phyloP scores from a whole-genome alignment of 2,888 invertebrate species.

The Spicauda simplicius region DNA sequence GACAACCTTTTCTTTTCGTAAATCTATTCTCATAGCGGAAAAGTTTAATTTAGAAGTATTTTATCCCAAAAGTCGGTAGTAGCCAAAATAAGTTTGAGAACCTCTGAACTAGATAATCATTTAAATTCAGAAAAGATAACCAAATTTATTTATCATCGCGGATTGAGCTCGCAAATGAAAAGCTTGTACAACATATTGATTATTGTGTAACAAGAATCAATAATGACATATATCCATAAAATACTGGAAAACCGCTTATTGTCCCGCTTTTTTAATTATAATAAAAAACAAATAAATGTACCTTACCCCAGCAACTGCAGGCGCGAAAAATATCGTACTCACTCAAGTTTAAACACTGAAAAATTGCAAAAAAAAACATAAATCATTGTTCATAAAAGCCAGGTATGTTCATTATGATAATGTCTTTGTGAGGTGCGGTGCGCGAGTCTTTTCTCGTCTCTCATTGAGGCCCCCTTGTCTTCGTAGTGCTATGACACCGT shows the following conservation, averaged over 20 bases:
- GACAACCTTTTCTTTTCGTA: too few species aligned
- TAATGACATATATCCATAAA: too few species aligned
- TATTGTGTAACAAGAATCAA: too few species aligned
- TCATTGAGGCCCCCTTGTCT: conserved; percentile 40
- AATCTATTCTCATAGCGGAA: too few species aligned
- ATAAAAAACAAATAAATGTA: not conserved
- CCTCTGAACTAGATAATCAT: too few species aligned
- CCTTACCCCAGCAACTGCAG: not conserved
- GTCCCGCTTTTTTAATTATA: not conserved
- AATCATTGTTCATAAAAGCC: conserved; percentile 27
- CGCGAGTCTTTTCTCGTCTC: conserved; percentile 40
- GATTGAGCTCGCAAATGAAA: too few species aligned
- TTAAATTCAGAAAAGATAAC: too few species aligned
- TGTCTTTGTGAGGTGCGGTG: conserved; percentile 39
- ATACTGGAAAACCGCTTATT: not conserved
- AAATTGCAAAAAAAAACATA: conserved; percentile 33
- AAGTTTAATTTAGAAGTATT: too few species aligned
- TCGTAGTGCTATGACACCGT: conserved; percentile 59
- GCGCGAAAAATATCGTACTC: conserved; percentile 28
- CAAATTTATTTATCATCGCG: too few species aligned
- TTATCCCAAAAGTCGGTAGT: too few species aligned
- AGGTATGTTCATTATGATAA: conserved; percentile 38
- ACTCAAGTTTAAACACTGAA: conserved; percentile 35
- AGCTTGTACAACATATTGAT: too few species aligned
- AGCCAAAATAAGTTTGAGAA: too few species aligned